phyloP scores from a whole-genome alignment of 2,113 vertebrate genomes.

The Tyrannus savana region DNA sequence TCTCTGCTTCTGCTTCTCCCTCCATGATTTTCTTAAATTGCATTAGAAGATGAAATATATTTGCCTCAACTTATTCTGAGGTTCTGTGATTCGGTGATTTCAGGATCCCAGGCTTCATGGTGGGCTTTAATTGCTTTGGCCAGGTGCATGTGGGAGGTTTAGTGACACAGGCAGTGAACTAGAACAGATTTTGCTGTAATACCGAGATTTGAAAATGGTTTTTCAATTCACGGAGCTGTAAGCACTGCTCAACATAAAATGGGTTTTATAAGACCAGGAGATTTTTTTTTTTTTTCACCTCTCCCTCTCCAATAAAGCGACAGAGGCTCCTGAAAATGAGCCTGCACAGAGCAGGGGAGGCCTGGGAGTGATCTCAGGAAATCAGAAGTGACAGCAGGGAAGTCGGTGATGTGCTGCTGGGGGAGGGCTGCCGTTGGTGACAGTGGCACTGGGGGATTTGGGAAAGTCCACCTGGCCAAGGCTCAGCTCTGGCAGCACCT shows the following conservation, averaged over 20 bases:
- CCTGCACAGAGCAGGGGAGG: not conserved
- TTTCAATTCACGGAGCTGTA: conserved; percentile 53
- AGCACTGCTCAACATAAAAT: not conserved
- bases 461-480: rapidly evolving
- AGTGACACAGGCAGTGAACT: conserved; percentile 25
- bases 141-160: not conserved
- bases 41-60: not conserved
- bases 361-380: not conserved
- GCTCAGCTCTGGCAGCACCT: rapidly evolving
- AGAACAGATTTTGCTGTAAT: conserved; percentile 19
- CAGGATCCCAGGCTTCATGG: not conserved
- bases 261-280: not conserved
- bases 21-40: not conserved
- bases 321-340: not conserved
- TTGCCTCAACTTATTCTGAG: no score
- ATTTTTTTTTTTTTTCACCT: not conserved
- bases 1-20: not conserved
- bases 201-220: not conserved
- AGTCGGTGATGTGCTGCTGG: not conserved
- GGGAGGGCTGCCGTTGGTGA: not conserved
- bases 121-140: conserved; percentile 19
- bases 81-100: not conserved
- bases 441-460: not conserved
- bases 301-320: not conserved
- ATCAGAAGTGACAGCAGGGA: not conserved